These are phyloP conservation scores for Achatina immaculata DNA, from an alignment of 1,140 invertebrate genomes.

Conservation along the genomic window DNA sequence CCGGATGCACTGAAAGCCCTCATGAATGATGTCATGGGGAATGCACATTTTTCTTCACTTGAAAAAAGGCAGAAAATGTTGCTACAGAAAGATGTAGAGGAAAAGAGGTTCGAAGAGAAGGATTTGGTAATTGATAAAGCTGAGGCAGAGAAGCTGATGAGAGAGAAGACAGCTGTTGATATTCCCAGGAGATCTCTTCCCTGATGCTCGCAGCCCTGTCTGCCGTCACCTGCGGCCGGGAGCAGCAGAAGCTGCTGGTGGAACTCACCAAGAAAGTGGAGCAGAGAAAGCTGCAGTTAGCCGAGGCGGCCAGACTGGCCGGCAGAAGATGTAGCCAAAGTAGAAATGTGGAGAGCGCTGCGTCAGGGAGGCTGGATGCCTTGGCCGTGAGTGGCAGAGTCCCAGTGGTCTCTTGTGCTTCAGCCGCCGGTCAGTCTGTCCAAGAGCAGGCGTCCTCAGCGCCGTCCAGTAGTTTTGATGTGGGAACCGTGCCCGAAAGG, in stretches of 20 bases:
- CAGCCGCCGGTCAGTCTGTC: conserved; percentile 30
- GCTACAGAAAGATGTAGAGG: conserved; percentile 40
- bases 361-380: conserved; percentile 1
- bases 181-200: conserved; percentile 61
- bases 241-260: conserved; percentile 75
- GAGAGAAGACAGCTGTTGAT: conserved; percentile 58
- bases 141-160: conserved; percentile 50
- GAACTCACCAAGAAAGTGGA: conserved; percentile 86
- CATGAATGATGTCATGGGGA: conserved; percentile 48
- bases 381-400: conserved; percentile 32
- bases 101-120: too few relatives aligned
- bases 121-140: conserved; percentile 45
- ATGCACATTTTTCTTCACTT: conserved; percentile 36
- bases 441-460: conserved; percentile 3
- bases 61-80: conserved; percentile 39
- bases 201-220: conserved; percentile 62
- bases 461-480: neutral
- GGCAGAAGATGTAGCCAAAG: too few relatives aligned
- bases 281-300: conserved; percentile 75
- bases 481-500: neutral
- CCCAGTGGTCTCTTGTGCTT: conserved; percentile 37
- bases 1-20: conserved; percentile 40
- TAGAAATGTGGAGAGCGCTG: conserved; percentile 29
- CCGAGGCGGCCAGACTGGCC: conserved; percentile 68
- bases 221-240: conserved; percentile 63